Base-by-base conservation (phyloP, 2,113 vertebrate genomes). In the Merops nubicus region DNA sequence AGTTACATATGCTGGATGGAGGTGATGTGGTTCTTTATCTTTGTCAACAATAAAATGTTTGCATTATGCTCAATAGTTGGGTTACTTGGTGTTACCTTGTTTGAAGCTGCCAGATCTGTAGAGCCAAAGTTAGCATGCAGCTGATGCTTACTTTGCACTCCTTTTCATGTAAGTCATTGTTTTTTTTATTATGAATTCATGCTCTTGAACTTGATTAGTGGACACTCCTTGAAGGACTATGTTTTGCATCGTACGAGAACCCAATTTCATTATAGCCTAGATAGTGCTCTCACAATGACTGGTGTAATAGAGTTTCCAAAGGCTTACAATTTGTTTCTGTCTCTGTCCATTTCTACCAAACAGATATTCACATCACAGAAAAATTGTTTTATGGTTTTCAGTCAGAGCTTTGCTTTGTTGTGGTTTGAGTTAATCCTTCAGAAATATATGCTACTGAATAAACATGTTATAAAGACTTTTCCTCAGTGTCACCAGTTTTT, bases 321-420 rank as follows among this genome's bases (percentile, higher is more conserved):
- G 54, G 23, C 51, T 95, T 85, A 34, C 28, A 65, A 22, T 78
- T 20, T 50, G 22, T 88, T 96, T 91, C 57, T 95, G 45, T 83
- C 48, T 95, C 67, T 8, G 33, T 73, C 33, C 43, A 14, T 88
- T 94, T 79, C 74, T 73, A 21, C 48, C 29, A 62, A 80, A 51
- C 2, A 9, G 33, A 84, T 76, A 59, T 42, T 91, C 57, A n/a
- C 8, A 7, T 67, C 42, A 38, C 38, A 59, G 45, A 62, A 54
- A 69, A 81, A n/a, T 65, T 69, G 48, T 74, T 48, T 17, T 60
- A 23, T 93, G 51, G 91, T 96, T 91, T 93, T 86, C 73, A 88
- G 40, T 40, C 45, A 70, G 68, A 77, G 33, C 60, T 91, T 88
- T 91, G 34, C 36, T 87, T 77, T 70, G 15, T 48, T 81, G 23